Evolutionary conservation across 2,113 vertebrate genomes (phyloP), one percentile per base, ranked within the genome.

Genomic region (Sebastes fasciatus): DNA sequence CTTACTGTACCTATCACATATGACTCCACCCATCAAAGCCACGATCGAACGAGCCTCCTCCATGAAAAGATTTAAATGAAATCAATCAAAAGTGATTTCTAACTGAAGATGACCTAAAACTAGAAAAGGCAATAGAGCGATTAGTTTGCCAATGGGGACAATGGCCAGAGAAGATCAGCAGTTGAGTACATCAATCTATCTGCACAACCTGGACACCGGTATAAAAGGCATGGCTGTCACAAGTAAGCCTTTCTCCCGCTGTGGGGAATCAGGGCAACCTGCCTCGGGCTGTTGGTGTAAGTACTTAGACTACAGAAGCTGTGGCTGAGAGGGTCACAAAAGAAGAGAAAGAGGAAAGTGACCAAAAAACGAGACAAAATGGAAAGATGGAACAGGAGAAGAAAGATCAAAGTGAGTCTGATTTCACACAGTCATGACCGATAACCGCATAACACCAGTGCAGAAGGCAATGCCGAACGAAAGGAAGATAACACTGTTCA

Each of bases 221-320:
- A 64, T 85, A 61, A 92, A 89, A 86, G 79, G 48, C 49, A 52
- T n/a, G 51, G 66, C 23, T 65, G 45, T 80, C 80, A 83, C 66
- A 73, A 54, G 54, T 21, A 64, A 71, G 68, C n/a, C 77, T 69
- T 74, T 46, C 75, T 82, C 83, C 79, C 40, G 19, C 77, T 83
- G 79, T 78, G 85, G 81, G 87, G 87, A 90, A 92, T 90, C 85
- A 91, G 87, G 82, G 66, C 75, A 74, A 82, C 73, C 62, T 81
- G 86, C 90, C 89, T 80, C 80, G 54, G 92, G 91, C 86, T 84
- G 49, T 82, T 69, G 67, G 63, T 88, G 84, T 86, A 87, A 84
- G 73, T 68, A 87, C 74, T 89, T 83, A 79, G 64, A 85, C 76
- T 80, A 82, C 82, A 83, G 68, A 89, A 54, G 71, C 73, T 75